These are phyloP conservation scores for Macropus fuliginosus DNA, from an alignment of 2,797 vertebrate species.

Conservation along the genomic window DNA sequence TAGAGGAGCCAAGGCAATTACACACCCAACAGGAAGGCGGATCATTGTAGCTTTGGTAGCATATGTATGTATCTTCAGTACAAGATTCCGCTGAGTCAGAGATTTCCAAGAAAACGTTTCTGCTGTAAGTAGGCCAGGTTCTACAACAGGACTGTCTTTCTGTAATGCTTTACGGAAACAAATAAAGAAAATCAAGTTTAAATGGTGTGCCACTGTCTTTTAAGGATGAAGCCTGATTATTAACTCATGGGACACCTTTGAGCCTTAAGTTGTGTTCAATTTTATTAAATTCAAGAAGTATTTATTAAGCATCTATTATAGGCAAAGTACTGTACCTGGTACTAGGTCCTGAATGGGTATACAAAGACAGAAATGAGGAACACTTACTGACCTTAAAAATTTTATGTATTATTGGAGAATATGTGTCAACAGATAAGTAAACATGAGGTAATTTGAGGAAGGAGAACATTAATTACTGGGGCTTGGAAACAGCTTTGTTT, in stretches of 20 bases:
- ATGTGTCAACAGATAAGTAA: neutral
- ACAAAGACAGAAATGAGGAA: neutral
- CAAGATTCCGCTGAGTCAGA: constrained; percentile 80
- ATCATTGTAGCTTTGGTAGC: constrained; percentile 88
- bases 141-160: constrained; percentile 68
- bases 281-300: constrained; percentile 30
- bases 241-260: neutral
- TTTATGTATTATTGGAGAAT: neutral
- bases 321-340: neutral
- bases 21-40: constrained; percentile 90
- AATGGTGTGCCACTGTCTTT: neutral
- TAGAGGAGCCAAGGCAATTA: constrained; percentile 43
- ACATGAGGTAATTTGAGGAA: neutral
- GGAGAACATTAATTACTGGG: neutral
- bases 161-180: constrained; percentile 73
- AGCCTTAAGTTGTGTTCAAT: neutral
- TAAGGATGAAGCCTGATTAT: neutral
- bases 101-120: constrained; percentile 88
- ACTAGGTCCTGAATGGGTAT: neutral
- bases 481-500: neutral
- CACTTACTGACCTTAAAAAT: neutral
- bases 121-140: constrained; percentile 83
- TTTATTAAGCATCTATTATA: neutral
- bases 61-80: constrained; percentile 88
- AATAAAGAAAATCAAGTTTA: neutral